Percentiles rank a stretch among this genome's conserved stretches.
Evolutionary conservation across 1,140 invertebrate species (phyloP).

Genomic region (Macrocentrus cingulum): DNA sequence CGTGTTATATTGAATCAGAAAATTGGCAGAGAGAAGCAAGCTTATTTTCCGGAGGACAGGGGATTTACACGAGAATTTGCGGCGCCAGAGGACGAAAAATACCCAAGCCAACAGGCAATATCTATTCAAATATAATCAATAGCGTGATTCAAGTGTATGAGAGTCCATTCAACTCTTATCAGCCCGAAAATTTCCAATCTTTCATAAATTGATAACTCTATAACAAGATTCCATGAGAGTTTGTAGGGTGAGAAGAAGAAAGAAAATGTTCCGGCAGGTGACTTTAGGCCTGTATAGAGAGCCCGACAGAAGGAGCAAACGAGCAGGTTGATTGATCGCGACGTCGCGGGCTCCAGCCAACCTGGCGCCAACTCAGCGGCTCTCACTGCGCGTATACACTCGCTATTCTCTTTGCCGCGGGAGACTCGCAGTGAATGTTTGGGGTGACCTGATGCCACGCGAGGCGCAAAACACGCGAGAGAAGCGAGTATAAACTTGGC

Average conservation of each 20-base stretch:
- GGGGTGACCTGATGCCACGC: neutral
- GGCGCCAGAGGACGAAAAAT: slow-evolving; percentile 17
- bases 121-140: too few species aligned
- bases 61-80: slow-evolving; percentile 42
- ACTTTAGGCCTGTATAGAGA: too few species aligned
- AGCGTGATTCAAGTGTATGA: neutral
- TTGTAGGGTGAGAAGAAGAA: slow-evolving; percentile 32
- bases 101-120: slow-evolving; percentile 3
- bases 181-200: too few species aligned
- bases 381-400: slow-evolving; percentile 28
- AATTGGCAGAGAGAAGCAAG: slow-evolving; percentile 24
- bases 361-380: slow-evolving; percentile 51
- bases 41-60: slow-evolving; percentile 32
- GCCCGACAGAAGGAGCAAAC: slow-evolving; percentile 20
- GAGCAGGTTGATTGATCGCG: slow-evolving; percentile 56
- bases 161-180: neutral
- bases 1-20: too few species aligned
- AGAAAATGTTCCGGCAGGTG: too few species aligned
- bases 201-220: too few species aligned
- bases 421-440: neutral
- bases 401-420: too few species aligned
- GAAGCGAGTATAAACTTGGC: neutral
- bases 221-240: too few species aligned
- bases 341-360: slow-evolving; percentile 53
- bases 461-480: neutral